Conservation (phyloP, 2,797 vertebrate genomes). For the Eulemur mongoz region DNA sequence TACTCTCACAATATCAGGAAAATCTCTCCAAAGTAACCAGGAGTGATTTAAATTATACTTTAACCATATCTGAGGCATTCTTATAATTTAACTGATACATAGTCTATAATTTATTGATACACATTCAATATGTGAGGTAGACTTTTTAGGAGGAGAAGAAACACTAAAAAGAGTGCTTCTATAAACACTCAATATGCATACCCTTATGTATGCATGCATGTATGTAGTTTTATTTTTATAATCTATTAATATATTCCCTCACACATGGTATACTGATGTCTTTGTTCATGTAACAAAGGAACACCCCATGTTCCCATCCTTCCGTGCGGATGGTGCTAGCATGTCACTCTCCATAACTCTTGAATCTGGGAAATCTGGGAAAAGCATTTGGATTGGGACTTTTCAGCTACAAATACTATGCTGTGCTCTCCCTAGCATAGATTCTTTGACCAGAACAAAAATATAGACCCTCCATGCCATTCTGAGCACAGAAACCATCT, state of each 20-base stretch:
- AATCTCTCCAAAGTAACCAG: not conserved
- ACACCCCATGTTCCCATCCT: no score
- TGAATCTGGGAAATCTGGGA: not conserved
- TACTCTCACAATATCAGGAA: not conserved
- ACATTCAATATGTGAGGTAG: not conserved
- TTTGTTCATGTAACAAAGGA: not conserved
- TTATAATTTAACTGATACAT: not conserved
- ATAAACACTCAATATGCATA: not conserved
- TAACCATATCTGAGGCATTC: not conserved
- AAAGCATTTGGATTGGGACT: not conserved
- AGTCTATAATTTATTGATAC: not conserved
- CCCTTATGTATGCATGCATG: not conserved
- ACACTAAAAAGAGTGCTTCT: not conserved
- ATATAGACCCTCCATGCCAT: accelerated
- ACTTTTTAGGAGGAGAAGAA: not conserved
- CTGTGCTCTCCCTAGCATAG: not conserved
- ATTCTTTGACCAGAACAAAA: not conserved
- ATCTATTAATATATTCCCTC: not conserved
- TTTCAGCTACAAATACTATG: not conserved
- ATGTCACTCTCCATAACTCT: not conserved
- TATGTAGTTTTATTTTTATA: not conserved
- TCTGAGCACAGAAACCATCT: not conserved
- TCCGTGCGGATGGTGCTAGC: accelerated
- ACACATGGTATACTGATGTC: not conserved
- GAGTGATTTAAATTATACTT: not conserved